Base-by-base conservation (phyloP, 2,888 invertebrate genomes). In the Lysandra coridon region DNA sequence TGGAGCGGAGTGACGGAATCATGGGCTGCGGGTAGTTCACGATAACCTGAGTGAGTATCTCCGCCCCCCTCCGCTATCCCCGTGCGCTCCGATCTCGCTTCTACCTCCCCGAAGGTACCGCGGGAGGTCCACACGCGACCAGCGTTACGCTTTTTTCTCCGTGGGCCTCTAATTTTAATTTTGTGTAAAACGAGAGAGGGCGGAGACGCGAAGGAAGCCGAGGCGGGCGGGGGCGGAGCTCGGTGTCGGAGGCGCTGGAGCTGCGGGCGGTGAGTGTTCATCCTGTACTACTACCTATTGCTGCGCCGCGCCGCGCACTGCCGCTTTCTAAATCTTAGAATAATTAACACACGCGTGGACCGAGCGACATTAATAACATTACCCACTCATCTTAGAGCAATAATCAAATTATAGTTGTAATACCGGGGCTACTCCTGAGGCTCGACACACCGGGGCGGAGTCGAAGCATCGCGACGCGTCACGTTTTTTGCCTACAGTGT, bases 201-300 rank as follows among this genome's bases (percentile, higher is more conserved):
- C 30, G 57, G 57, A 49, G 10, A 49, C 49, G 49, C 49, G 49
- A 30, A 62, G 64, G 69, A 2, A 14, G 33, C 14, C 90, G 91
- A 92, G 92, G 91, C 37, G 14, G 64, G 23, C 30, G 14, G 64
- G 30, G 69, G 69, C 33, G 69, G 69, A 37, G 69, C 30, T 30
- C 30, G 64, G 64, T 64, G 30, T 64, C 12, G 69, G 69, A 30
- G 64, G 30, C 64, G 23, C 64, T 69, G 69, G 23, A 37, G 69
- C 91, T 89, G 90, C 90, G 87, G 90, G 85, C 90, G 94, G 94
- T 94, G 94, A 94, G 94, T 94, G 93, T 91, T 89, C 92, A 93
- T 93, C 90, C 87, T 83, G 93, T 91, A 92, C 91, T 92, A 91
- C 89, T 80, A 82, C 83, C 89, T 80, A 82, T 83, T 83, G 81